Percentiles rank a stretch among this genome's conserved stretches.
Conservation (phyloP, 2,888 invertebrate genomes). For the Nasonia oneida region DNA sequence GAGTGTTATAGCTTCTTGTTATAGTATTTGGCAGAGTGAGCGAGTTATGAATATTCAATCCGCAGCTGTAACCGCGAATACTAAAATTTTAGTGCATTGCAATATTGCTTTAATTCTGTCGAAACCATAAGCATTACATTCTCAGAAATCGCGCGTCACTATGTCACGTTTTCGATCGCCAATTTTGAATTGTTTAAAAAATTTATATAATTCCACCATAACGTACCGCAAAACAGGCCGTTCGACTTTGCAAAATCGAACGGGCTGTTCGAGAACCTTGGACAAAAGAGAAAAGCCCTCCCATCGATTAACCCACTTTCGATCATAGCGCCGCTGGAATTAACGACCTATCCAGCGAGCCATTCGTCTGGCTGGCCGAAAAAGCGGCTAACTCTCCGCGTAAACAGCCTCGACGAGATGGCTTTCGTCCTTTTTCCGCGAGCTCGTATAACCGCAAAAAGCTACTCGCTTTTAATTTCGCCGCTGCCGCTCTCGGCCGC, state of each 20-base stretch:
- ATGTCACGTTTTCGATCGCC: neutral
- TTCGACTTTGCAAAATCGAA: neutral
- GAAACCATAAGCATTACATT: constrained; percentile 1
- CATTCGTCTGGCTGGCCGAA: neutral
- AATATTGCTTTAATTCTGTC: neutral
- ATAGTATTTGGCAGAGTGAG: neutral
- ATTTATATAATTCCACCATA: no score
- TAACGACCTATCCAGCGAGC: constrained; percentile 48
- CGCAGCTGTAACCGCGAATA: neutral
- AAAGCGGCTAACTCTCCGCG: constrained; percentile 3
- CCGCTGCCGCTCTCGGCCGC: neutral
- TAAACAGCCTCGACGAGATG: constrained; percentile 40
- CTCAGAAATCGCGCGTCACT: neutral
- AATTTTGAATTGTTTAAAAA: no score
- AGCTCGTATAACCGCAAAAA: constrained; percentile 39
- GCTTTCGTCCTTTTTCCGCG: neutral
- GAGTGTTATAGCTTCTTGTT: constrained; percentile 27
- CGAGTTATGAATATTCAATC: constrained; percentile 11
- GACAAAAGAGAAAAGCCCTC: constrained; percentile 31
- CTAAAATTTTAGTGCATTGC: neutral
- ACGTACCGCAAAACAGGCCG: neutral
- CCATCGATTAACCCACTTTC: constrained; percentile 58
- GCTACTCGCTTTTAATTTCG: constrained; percentile 53
- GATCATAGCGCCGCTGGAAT: constrained; percentile 56
- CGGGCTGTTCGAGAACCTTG: neutral